Evolutionary conservation across 2,797 vertebrate species (phyloP).

Genomic region (Dallia pectoralis): DNA sequence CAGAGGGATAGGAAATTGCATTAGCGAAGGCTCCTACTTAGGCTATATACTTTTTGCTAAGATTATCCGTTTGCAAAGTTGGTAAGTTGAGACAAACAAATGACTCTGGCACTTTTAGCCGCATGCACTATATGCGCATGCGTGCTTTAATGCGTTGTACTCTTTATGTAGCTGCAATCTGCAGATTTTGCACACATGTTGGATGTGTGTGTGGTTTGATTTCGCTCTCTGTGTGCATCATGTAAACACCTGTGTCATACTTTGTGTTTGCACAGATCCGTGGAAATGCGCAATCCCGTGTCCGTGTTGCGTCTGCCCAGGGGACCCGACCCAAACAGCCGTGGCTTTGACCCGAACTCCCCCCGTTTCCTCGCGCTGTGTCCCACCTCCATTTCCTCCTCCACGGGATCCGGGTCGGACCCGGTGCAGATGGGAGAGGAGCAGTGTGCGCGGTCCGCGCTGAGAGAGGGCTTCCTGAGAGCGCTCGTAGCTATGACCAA

Average conservation of each 20-base stretch:
- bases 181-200: too few species aligned
- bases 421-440: conserved; percentile 47
- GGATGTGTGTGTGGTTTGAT: background rate
- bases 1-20: background rate
- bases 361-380: conserved; percentile 72
- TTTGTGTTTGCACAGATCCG: conserved; percentile 16
- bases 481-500: conserved; percentile 78
- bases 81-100: background rate
- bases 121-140: background rate
- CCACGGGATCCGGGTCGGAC: background rate
- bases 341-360: conserved; percentile 82
- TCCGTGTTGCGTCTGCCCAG: conserved; percentile 79
- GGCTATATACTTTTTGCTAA: background rate
- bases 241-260: background rate
- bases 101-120: background rate
- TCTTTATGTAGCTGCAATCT: background rate
- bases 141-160: background rate
- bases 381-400: conserved; percentile 54
- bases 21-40: background rate
- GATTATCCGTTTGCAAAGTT: background rate
- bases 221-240: background rate
- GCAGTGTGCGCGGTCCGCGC: conserved; percentile 69
- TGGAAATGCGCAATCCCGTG: conserved; percentile 63
- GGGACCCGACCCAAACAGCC: conserved; percentile 79
- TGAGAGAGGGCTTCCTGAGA: conserved; percentile 81